Conservation (phyloP, 2,113 vertebrate genomes). For the Blennius ocellaris region DNA sequence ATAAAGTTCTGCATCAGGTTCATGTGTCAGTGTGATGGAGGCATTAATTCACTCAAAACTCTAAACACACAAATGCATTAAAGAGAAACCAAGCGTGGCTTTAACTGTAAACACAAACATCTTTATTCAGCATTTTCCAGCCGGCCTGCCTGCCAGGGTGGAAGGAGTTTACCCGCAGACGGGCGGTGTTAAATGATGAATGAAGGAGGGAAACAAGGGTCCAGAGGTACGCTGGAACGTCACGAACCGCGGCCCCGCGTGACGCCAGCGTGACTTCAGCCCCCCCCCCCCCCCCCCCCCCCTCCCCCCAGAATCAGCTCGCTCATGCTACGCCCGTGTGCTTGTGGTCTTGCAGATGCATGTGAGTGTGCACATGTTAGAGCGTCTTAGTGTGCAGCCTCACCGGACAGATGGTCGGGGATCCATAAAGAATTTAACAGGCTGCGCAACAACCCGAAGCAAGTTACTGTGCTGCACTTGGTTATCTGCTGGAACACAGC, state of each 20-base stretch:
- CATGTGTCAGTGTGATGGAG: neutral
- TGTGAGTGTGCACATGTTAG: neutral
- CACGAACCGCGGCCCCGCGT: slow-evolving; percentile 6
- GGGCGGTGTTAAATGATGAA: slow-evolving; percentile 57
- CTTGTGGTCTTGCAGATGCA: neutral
- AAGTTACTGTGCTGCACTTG: slow-evolving; percentile 17
- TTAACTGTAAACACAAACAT: neutral
- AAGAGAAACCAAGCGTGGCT: neutral
- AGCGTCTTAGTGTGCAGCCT: slow-evolving; percentile 31
- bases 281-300: too few relatives aligned
- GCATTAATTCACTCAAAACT: neutral
- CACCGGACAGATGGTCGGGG: slow-evolving; percentile 51
- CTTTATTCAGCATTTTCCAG: slow-evolving; percentile 19
- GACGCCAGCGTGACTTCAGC: too few relatives aligned
- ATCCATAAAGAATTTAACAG: slow-evolving; percentile 64
- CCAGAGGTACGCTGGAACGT: neutral
- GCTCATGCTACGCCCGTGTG: slow-evolving; percentile 5
- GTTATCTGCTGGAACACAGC: slow-evolving; percentile 29
- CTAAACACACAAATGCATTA: neutral
- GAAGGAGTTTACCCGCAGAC: slow-evolving; percentile 17
- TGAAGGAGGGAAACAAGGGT: slow-evolving; percentile 32
- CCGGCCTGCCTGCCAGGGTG: neutral
- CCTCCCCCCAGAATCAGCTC: slow-evolving; percentile 52
- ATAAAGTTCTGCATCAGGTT: too few relatives aligned
- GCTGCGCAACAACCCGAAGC: slow-evolving; percentile 15